Evolutionary conservation across 2,113 vertebrate genomes (phyloP), one percentile per base, ranked within the genome.

Genomic region (Erinaceus europaeus): DNA sequence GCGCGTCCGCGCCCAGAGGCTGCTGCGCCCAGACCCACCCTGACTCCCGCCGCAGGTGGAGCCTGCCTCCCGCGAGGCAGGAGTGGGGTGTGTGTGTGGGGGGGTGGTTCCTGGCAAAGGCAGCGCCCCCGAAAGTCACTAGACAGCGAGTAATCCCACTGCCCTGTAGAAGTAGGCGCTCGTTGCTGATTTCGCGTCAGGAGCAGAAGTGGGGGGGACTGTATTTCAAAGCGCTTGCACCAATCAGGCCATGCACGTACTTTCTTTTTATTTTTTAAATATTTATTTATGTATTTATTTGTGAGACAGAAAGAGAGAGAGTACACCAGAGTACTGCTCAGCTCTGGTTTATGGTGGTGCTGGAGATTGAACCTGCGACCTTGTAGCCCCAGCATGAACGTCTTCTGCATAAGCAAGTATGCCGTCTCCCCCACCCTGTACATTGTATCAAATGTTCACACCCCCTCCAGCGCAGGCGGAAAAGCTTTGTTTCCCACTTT

Each of bases 1-100:
- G 95, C 97, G 98, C 98, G 96, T 96, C 93, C 96, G 97, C 96
- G 95, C 13, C 18, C 96, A 94, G 95, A 96, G n/a, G n/a, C n/a
- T n/a, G n/a, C n/a, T n/a, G n/a, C n/a, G n/a, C n/a, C n/a, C n/a
- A n/a, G n/a, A n/a, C n/a, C n/a, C n/a, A n/a, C n/a, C n/a, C n/a
- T n/a, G n/a, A n/a, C n/a, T n/a, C n/a, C n/a, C n/a, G n/a, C n/a
- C n/a, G n/a, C n/a, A n/a, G n/a, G n/a, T n/a, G n/a, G n/a, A n/a
- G n/a, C 92, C 96, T 78, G 93, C 95, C 97, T 97, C 97, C 97
- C 98, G 83, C 91, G 96, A 95, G 97, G 97, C 95, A 95, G 95
- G 92, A 88, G 87, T 81, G 89, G 89, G 82, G 83, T 75, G 90
- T 3, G 62, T 10, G 96, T 92, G 97, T 83, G 92, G 95, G 95